Conservation (phyloP, 2,888 invertebrate species). For the Leptinotarsa haldemani region DNA sequence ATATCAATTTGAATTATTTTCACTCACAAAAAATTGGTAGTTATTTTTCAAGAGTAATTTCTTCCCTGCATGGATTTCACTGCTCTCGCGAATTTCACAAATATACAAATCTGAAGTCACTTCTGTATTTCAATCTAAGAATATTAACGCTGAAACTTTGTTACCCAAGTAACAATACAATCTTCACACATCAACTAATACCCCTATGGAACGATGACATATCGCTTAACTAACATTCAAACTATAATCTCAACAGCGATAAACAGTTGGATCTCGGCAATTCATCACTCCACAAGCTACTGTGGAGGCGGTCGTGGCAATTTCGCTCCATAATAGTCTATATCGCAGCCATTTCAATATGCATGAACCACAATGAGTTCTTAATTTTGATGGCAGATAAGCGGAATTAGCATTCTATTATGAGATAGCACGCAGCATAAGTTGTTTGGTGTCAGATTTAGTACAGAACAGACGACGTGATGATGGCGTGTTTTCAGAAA, state of each 20-base stretch:
- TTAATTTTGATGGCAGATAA: conserved; percentile 11
- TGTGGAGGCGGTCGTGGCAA: background rate
- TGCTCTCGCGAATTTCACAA: too few relatives aligned
- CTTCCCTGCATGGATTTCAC: too few relatives aligned
- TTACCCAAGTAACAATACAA: background rate
- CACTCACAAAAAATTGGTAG: too few relatives aligned
- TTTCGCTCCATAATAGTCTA: background rate
- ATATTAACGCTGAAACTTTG: background rate
- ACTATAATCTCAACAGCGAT: background rate
- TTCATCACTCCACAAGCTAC: background rate
- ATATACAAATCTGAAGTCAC: too few relatives aligned
- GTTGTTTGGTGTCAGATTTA: background rate
- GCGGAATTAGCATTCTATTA: conserved; percentile 5
- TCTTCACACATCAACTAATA: background rate
- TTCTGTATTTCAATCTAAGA: too few relatives aligned
- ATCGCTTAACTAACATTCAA: background rate
- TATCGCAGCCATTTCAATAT: conserved; percentile 6
- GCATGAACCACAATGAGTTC: conserved; percentile 17
- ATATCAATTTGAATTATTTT: too few relatives aligned
- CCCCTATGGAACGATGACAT: background rate
- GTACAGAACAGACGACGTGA: background rate
- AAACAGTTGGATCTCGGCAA: background rate
- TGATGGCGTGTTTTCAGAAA: background rate
- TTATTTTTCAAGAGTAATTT: too few relatives aligned
- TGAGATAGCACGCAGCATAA: background rate